Conservation (phyloP, 2,888 invertebrate species). For the Meliscaeva auricollis region DNA sequence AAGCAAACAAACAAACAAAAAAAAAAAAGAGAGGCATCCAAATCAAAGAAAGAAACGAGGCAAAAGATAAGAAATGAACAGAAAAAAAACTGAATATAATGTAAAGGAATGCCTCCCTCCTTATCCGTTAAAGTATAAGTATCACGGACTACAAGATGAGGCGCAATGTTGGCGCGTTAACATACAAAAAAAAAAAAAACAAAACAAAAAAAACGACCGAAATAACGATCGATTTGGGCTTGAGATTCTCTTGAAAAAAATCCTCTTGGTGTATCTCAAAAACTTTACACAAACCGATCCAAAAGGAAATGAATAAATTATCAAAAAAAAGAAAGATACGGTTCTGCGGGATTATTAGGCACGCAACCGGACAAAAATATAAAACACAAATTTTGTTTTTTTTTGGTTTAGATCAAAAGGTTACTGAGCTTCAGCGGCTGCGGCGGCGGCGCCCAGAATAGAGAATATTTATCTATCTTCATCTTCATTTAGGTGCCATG, state of each 20-base stretch:
- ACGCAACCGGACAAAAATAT: conserved; percentile 48
- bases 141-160: conserved; percentile 43
- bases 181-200: conserved; percentile 31
- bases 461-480: no score
- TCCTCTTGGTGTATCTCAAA: conserved; percentile 18
- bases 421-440: conserved; percentile 70
- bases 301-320: conserved; percentile 73
- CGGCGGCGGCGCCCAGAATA: neutral
- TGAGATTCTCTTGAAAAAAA: conserved; percentile 56
- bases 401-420: conserved; percentile 40
- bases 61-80: conserved; percentile 24
- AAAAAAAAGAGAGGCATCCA: conserved; percentile 20
- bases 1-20: conserved; percentile 2
- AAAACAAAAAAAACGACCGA: conserved; percentile 26
- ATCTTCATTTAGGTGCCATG: no score
- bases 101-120: conserved; percentile 44
- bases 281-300: conserved; percentile 2
- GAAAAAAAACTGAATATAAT: conserved; percentile 13
- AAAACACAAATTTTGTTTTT: conserved; percentile 9
- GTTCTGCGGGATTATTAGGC: conserved; percentile 53
- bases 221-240: conserved; percentile 67
- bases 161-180: conserved; percentile 60
- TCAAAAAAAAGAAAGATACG: conserved; percentile 53
- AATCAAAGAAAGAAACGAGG: conserved; percentile 49
- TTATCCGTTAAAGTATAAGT: conserved; percentile 23